Base-by-base conservation (phyloP, 2,113 vertebrate genomes). In the Sitta europaea region DNA sequence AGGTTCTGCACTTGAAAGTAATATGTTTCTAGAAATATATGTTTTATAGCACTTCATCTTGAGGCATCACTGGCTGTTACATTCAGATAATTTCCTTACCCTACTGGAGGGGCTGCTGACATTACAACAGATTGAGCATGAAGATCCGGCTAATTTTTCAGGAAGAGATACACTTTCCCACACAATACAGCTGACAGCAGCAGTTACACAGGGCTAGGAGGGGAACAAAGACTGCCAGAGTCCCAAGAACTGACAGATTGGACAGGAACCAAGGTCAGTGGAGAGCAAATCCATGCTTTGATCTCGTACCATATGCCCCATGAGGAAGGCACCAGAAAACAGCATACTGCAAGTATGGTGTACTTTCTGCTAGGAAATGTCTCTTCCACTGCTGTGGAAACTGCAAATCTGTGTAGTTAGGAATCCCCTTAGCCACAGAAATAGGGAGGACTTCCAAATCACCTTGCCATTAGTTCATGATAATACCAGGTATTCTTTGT, bases 81-180 rank as follows among this genome's bases (percentile, higher is more conserved):
- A 40, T 88, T 87, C 47, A 92, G 72, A 80, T 95, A 83, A 96
- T 95, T 97, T 96, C 63, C 67, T 87, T 83, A 79, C 77, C 40
- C 66, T 90, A 5, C 63, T 89, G 76, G 88, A 96, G 78, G 86
- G 50, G 79, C 42, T 89, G 55, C 90, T 96, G 96, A 94, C 82
- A 66, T 83, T 85, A 45, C 62, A 86, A 86, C 43, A 88, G 71
- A 92, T 86, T 92, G 88, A 90, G 24, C 2, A 6, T 61, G 76
- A 80, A 94, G 66, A 95, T 88, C 63, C 89, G 78, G 68, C 67
- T 96, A 92, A 88, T 97, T 96, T 94, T 91, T 95, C 71, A 62
- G 61, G 68, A 90, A 80, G 47, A 92, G 65, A 58, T 63, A 48
- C 18, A 53, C 2, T 54, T 50, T 94, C 18, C 28, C 63, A 80